phyloP scores from a whole-genome alignment of 2,888 invertebrate genomes.

The Eurois occulta region DNA sequence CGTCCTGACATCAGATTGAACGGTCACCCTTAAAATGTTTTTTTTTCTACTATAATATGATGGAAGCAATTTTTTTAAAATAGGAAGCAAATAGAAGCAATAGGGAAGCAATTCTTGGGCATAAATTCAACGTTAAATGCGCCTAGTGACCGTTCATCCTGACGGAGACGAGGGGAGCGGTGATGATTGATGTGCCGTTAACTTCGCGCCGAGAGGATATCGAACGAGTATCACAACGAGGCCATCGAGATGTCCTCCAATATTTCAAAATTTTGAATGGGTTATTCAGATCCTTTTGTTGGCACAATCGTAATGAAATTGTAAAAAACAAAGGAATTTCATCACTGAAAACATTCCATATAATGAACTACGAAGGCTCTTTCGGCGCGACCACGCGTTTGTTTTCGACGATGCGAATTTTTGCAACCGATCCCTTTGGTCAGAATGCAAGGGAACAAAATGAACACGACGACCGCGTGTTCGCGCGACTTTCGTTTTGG shows the following conservation, averaged over 20 bases:
- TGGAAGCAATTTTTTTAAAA: no score
- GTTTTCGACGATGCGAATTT: not conserved
- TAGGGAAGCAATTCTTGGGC: no score
- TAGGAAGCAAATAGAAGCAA: no score
- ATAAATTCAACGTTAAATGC: no score
- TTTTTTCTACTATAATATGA: no score
- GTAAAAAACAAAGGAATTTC: not conserved
- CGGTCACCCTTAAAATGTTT: no score
- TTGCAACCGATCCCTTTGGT: not conserved
- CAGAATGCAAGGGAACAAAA: not conserved
- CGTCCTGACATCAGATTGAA: no score
- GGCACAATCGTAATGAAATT: conserved; percentile 1
- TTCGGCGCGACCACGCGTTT: not conserved
- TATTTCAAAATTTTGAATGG: conserved; percentile 39
- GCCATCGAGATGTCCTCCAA: conserved; percentile 38
- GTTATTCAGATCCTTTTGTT: conserved; percentile 9
- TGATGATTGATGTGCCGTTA: conserved; percentile 63
- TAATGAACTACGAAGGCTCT: not conserved
- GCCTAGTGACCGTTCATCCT: no score
- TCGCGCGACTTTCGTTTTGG: not conserved
- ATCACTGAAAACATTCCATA: not conserved
- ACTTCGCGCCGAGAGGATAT: conserved; percentile 52
- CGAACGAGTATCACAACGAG: conserved; percentile 43
- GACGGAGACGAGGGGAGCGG: conserved; percentile 14
- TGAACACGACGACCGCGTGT: not conserved